Percentiles rank a stretch among this genome's conserved stretches.
Evolutionary conservation across 2,888 invertebrate genomes (phyloP).

Genomic region (Metalampra italica): DNA sequence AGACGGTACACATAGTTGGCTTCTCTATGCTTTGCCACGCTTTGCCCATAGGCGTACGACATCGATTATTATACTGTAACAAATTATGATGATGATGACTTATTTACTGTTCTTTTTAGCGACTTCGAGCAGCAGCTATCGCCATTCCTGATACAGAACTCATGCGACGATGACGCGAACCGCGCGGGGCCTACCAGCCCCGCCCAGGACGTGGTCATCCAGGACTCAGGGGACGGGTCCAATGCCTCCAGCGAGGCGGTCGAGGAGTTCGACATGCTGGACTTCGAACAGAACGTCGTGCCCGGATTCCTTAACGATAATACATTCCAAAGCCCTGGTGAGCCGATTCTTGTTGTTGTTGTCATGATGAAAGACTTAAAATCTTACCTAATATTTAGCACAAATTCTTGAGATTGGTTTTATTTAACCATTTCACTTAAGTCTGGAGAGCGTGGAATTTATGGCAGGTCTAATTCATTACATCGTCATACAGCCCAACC

Average conservation of each 20-base stretch:
- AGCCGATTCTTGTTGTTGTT: too few species aligned
- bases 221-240: conserved; percentile 45
- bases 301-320: conserved; percentile 64
- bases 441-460: too few species aligned
- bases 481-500: too few species aligned
- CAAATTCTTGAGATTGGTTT: too few species aligned
- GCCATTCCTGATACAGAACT: conserved; percentile 72
- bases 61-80: too few species aligned
- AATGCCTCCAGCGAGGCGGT: conserved; percentile 40
- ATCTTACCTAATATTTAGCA: too few species aligned
- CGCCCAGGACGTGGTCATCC: conserved; percentile 54
- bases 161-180: conserved; percentile 55
- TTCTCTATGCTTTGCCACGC: not conserved
- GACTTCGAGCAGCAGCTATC: conserved; percentile 80
- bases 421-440: too few species aligned
- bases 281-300: conserved; percentile 69
- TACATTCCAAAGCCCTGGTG: conserved; percentile 64
- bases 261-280: conserved; percentile 57
- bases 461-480: too few species aligned
- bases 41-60: too few species aligned
- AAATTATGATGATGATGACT: too few species aligned
- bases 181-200: conserved; percentile 49
- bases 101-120: conserved; percentile 26
- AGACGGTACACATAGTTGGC: too few species aligned
- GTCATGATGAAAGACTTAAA: too few species aligned